A percentile compares a stretch with the other conserved stretches of the same genome.
These are phyloP conservation scores for Drosophila murphyi DNA, from an alignment of 1,140 invertebrate species.

Conservation along the genomic window DNA sequence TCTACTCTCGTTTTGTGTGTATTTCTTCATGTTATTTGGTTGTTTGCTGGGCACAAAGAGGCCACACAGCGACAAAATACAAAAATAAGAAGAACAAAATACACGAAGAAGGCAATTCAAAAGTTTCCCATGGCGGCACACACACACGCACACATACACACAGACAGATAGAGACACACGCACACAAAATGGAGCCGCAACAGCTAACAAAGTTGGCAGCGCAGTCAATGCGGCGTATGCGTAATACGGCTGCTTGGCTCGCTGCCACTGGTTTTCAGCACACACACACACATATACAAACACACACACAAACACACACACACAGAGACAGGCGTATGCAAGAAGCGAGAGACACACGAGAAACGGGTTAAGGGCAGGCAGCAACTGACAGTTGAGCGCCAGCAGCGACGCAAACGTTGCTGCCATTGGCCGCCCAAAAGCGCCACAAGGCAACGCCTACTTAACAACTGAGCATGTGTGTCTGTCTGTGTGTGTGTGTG, in stretches of 20 bases:
- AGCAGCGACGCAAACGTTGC: slow-evolving; percentile 55
- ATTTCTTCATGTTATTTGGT: slow-evolving; percentile 44
- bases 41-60: slow-evolving; percentile 57
- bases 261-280: slow-evolving; percentile 74
- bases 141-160: slow-evolving; percentile 20
- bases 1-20: slow-evolving; percentile 21
- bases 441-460: slow-evolving; percentile 73
- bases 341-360: slow-evolving; percentile 4
- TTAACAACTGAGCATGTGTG: slow-evolving; percentile 30
- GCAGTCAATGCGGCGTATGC: slow-evolving; percentile 57
- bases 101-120: slow-evolving; percentile 35
- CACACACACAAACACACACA: slow-evolving; percentile 25
- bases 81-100: slow-evolving; percentile 6
- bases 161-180: slow-evolving; percentile 5
- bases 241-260: slow-evolving; percentile 67
- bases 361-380: slow-evolving; percentile 68
- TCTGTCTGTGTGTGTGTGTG: slow-evolving; percentile 24
- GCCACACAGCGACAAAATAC: slow-evolving; percentile 62
- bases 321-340: background rate
- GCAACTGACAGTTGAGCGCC: slow-evolving; percentile 53
- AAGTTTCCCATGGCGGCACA: slow-evolving; percentile 55
- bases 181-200: slow-evolving; percentile 50
- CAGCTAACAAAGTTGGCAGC: slow-evolving; percentile 54
- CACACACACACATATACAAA: slow-evolving; percentile 23
- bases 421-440: slow-evolving; percentile 67